These are phyloP conservation scores for Odontothrips loti DNA, from an alignment of 2,888 invertebrate genomes.

Conservation along the genomic window DNA sequence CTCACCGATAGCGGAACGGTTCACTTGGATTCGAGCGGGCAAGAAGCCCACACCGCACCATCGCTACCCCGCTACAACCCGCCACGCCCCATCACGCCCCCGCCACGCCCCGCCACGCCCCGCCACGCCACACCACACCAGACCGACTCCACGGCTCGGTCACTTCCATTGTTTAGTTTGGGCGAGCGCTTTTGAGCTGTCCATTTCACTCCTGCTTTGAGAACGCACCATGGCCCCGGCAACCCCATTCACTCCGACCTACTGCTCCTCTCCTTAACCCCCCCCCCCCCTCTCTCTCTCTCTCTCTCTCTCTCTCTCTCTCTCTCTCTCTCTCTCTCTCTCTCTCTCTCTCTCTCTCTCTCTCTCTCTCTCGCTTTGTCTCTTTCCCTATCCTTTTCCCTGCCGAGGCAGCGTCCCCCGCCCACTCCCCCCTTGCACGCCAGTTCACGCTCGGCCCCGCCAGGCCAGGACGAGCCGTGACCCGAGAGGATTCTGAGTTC, in stretches of 20 bases:
- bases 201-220: conserved; percentile 14
- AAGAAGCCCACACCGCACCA: too few species aligned
- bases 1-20: too few species aligned
- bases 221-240: too few species aligned
- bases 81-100: background rate
- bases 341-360: background rate
- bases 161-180: conserved; percentile 23
- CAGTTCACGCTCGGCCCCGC: background rate
- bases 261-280: background rate
- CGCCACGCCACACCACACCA: background rate
- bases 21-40: too few species aligned
- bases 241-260: background rate
- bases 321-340: background rate
- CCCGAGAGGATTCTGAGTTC: conserved; percentile 18
- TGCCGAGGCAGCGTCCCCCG: background rate
- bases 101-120: background rate
- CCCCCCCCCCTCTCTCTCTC: background rate
- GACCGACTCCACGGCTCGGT: background rate
- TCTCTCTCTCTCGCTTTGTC: background rate
- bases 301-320: background rate
- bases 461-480: background rate
- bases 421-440: background rate
- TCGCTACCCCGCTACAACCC: background rate
- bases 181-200: conserved; percentile 20
- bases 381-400: background rate